Conservation (phyloP, 2,888 invertebrate genomes). For the Sminthurinus aureus region DNA sequence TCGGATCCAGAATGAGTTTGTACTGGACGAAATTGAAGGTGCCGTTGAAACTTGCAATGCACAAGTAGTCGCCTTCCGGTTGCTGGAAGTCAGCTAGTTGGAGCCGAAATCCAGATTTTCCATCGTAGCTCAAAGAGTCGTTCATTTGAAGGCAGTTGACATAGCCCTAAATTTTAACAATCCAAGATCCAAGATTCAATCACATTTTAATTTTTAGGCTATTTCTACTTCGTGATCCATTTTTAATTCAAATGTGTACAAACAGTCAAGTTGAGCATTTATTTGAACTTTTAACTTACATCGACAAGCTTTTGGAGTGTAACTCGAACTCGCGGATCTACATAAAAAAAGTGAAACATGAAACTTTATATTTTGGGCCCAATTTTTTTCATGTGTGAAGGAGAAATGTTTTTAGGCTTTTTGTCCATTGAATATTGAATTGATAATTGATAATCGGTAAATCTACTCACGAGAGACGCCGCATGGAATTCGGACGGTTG, state of each 20-base stretch:
- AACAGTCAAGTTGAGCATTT: not conserved
- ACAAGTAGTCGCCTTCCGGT: conserved; percentile 33
- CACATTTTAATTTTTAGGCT: too few species aligned
- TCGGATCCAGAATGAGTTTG: not conserved
- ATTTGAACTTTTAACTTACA: conserved; percentile 18
- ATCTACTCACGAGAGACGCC: not conserved
- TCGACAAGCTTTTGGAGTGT: conserved; percentile 30
- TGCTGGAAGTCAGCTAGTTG: conserved; percentile 15
- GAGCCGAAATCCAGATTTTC: conserved; percentile 24
- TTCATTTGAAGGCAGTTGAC: conserved; percentile 30
- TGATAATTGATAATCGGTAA: too few species aligned
- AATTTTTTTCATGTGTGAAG: not conserved
- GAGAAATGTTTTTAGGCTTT: too few species aligned
- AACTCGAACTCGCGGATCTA: conserved; percentile 19
- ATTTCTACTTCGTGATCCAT: too few species aligned
- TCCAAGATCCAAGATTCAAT: not conserved
- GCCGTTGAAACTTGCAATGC: conserved; percentile 30
- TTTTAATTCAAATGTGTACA: not conserved
- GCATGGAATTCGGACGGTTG: conserved; percentile 27
- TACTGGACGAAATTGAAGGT: conserved; percentile 21
- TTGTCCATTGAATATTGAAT: too few species aligned
- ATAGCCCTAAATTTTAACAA: conserved; percentile 28
- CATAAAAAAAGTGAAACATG: not conserved
- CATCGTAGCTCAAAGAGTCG: conserved; percentile 22
- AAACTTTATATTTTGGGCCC: too few species aligned